A percentile compares a stretch with the other conserved stretches of the same genome.
Conservation (phyloP, 2,113 vertebrate species). For the Indicator indicator region DNA sequence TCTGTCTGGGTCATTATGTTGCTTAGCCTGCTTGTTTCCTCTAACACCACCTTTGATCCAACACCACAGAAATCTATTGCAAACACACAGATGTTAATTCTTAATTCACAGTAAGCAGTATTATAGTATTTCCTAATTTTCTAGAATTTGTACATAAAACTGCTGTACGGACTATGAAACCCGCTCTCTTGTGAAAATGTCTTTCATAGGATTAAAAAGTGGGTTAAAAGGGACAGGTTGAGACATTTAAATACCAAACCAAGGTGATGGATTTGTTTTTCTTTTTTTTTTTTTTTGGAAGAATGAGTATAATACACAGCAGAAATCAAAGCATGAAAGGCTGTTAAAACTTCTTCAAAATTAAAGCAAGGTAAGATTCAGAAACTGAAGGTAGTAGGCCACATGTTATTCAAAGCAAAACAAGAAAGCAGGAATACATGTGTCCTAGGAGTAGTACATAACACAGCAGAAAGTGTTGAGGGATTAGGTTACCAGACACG, state of each 20-base stretch:
- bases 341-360: neutral
- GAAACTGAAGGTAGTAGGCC: neutral
- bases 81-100: neutral
- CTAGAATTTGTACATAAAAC: neutral
- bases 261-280: neutral
- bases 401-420: neutral
- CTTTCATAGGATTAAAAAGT: neutral
- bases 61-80: neutral
- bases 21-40: neutral
- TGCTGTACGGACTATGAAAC: neutral
- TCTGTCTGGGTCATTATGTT: neutral
- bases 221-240: neutral
- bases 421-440: neutral
- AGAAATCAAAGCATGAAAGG: neutral
- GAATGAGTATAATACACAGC: neutral
- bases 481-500: neutral
- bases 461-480: neutral
- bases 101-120: neutral
- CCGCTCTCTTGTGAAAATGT: neutral
- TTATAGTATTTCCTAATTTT: neutral
- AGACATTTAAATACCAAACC: neutral
- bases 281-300: neutral
- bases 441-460: neutral
- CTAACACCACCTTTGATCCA: neutral
- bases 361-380: neutral